These are phyloP conservation scores for Leucopsar rothschildi DNA, from an alignment of 2,113 vertebrate genomes.

Conservation along the genomic window DNA sequence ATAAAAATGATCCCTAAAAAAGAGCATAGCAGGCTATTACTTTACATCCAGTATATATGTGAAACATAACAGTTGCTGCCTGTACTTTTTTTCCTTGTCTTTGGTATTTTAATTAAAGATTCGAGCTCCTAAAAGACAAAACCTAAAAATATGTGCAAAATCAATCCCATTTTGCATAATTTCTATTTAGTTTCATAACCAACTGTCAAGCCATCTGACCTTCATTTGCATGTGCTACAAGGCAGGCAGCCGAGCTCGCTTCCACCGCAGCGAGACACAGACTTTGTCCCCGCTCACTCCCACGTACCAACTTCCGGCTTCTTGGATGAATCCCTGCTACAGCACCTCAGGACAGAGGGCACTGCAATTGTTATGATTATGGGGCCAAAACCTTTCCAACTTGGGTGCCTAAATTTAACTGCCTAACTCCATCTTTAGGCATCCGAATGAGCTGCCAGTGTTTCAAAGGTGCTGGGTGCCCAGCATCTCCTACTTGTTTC, in stretches of 20 bases:
- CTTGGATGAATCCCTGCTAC: not conserved
- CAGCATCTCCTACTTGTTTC: not conserved
- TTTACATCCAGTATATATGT: conserved; percentile 8
- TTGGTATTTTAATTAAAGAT: conserved; percentile 64
- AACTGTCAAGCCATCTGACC: conserved; percentile 50
- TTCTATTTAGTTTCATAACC: conserved; percentile 36
- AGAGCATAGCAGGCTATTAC: conserved; percentile 51
- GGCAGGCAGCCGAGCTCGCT: not conserved
- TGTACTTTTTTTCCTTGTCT: not conserved
- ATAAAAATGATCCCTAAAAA: conserved; percentile 67
- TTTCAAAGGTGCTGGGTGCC: not conserved
- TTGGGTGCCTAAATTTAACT: not conserved
- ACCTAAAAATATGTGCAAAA: conserved; percentile 43
- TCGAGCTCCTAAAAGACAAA: conserved; percentile 53
- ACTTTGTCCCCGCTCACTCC: not conserved
- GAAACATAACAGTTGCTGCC: conserved; percentile 34
- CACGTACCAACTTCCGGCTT: not conserved
- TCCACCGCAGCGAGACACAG: not conserved
- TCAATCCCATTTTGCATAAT: conserved; percentile 54
- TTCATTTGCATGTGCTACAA: conserved; percentile 32
- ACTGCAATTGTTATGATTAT: not conserved
- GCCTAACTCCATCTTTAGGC: not conserved
- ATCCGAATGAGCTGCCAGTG: not conserved
- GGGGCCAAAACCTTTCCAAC: not conserved
- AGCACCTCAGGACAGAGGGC: not conserved